These are phyloP conservation scores for Podabrus alpinus DNA, from an alignment of 2,888 invertebrate species.

Conservation along the genomic window DNA sequence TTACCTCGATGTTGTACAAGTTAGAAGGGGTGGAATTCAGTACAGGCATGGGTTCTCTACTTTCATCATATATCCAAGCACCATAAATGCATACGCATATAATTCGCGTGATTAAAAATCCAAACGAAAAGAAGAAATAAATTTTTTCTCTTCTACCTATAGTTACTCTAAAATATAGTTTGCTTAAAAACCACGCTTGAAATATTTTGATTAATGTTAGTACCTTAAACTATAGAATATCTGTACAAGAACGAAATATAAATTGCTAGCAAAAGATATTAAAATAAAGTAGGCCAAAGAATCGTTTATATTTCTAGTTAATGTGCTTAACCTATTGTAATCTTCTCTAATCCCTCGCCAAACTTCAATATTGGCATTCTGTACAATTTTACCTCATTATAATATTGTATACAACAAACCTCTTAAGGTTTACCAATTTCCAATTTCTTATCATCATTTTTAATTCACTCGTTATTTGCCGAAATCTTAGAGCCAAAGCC, in stretches of 20 bases:
- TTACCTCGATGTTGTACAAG: constrained; percentile 66
- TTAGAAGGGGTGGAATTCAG: constrained; percentile 67
- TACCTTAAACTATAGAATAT: constrained; percentile 67
- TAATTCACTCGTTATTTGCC: constrained; percentile 51
- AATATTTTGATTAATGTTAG: neutral
- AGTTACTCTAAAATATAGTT: neutral
- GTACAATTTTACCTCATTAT: neutral
- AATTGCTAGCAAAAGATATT: constrained; percentile 70
- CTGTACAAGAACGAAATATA: constrained; percentile 74
- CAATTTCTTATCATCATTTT: neutral
- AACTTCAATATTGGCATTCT: neutral
- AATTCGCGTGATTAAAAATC: constrained; percentile 64
- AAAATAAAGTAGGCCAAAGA: constrained; percentile 67
- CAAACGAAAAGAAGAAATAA: constrained; percentile 68
- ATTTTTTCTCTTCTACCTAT: constrained; percentile 53
- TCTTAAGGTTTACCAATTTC: neutral
- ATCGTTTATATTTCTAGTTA: constrained; percentile 64
- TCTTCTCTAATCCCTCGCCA: constrained; percentile 70
- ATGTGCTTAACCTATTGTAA: constrained; percentile 64
- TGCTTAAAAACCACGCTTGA: neutral
- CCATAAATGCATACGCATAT: constrained; percentile 53
- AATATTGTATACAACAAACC: neutral
- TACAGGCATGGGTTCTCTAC: constrained; percentile 51
- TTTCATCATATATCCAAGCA: constrained; percentile 47
- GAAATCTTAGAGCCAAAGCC: constrained; percentile 68